Conservation (phyloP, 2,113 vertebrate genomes). For the Bubalus kerabau region DNA sequence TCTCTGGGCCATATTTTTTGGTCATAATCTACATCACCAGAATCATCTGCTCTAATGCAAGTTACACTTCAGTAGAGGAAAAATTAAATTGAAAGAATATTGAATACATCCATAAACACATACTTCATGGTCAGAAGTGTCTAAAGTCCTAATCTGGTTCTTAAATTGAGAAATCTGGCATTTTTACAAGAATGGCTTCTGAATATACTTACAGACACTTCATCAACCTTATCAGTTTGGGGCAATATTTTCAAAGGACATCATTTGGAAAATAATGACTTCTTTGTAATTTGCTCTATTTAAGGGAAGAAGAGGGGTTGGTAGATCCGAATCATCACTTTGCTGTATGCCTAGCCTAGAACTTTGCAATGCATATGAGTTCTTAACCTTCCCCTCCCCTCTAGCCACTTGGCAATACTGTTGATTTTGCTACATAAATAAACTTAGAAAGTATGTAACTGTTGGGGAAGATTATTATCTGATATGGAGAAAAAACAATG, state of each 20-base stretch:
- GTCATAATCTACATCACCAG: background rate
- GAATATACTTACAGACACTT: background rate
- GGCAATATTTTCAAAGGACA: background rate
- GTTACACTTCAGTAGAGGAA: background rate
- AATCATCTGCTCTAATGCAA: background rate
- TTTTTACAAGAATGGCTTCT: background rate
- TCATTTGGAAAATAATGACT: constrained; percentile 3
- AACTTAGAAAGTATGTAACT: constrained; percentile 52
- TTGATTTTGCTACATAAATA: constrained; percentile 66
- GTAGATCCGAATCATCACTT: background rate
- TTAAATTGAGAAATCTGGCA: background rate
- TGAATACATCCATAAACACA: background rate
- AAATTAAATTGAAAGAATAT: background rate
- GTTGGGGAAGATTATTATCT: constrained; percentile 24
- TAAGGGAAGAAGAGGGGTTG: background rate
- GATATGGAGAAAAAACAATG: constrained; percentile 37
- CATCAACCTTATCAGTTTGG: background rate
- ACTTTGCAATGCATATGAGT: constrained; percentile 9
- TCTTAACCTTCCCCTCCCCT: constrained; percentile 52
- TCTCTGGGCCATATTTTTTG: background rate
- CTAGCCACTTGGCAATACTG: constrained; percentile 35
- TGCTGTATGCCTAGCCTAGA: constrained; percentile 44
- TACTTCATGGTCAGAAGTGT: background rate
- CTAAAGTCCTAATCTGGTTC: background rate
- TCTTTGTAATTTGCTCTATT: background rate